Evolutionary conservation across 92 coral and sea anemone genomes (phyloP).

Genomic region (Palythoa heliodiscus): DNA sequence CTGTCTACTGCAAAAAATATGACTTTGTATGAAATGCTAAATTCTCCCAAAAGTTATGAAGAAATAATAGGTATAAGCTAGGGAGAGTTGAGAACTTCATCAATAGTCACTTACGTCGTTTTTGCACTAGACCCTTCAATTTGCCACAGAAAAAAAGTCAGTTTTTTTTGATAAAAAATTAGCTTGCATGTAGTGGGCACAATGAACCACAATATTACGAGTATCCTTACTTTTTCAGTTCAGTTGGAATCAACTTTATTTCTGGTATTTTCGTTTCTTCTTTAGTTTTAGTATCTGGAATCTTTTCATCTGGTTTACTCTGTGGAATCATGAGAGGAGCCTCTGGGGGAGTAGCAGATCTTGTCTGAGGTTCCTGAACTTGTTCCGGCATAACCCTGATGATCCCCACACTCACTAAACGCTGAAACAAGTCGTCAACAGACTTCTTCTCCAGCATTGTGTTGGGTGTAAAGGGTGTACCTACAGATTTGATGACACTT

Average conservation of each 20-base stretch:
- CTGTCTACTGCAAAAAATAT: too few species aligned
- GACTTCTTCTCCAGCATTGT: conserved; percentile 87
- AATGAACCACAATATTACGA: too few species aligned
- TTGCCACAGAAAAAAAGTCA: too few species aligned
- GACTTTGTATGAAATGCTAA: too few species aligned
- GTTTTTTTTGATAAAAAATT: too few species aligned
- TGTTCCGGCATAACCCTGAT: conserved; percentile 87
- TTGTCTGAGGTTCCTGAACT: conserved; percentile 61
- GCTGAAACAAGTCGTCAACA: conserved; percentile 89
- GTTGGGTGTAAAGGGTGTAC: conserved; percentile 75
- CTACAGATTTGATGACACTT: conserved; percentile 7
- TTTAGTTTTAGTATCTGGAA: conserved; percentile 19
- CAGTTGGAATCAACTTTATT: conserved; percentile 69
- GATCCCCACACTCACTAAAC: conserved; percentile 78
- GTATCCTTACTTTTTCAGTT: conserved; percentile 78
- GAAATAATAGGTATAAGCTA: too few species aligned
- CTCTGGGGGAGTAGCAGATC: conserved; percentile 47
- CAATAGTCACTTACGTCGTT: too few species aligned
- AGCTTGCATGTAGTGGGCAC: too few species aligned
- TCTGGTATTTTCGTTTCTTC: conserved; percentile 69
- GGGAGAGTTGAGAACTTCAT: too few species aligned
- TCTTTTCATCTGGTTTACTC: conserved; percentile 11
- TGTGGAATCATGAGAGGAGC: conserved; percentile 18
- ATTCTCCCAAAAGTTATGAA: too few species aligned
- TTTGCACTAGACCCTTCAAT: too few species aligned